Percentiles rank a stretch among this genome's conserved stretches.
These are phyloP conservation scores for Drosophila prostipennis DNA, from an alignment of 2,888 invertebrate genomes.

Conservation along the genomic window DNA sequence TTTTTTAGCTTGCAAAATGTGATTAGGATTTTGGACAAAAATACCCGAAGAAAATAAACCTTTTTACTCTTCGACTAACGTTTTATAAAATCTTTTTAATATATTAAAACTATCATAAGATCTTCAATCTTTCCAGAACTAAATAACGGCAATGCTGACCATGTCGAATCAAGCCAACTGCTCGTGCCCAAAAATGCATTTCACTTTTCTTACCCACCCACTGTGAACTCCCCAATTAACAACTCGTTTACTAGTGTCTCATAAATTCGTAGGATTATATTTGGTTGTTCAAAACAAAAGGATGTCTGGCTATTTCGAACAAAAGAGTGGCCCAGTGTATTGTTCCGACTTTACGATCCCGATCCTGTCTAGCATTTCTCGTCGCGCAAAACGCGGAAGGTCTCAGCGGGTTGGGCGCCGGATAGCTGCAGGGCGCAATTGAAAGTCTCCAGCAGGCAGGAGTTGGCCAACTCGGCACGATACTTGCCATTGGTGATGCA, in stretches of 20 bases:
- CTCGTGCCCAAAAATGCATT: conserved; percentile 2
- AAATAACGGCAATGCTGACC: not conserved
- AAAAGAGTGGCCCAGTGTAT: conserved; percentile 18
- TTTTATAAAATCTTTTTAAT: too few relatives aligned
- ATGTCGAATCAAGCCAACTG: conserved; percentile 8
- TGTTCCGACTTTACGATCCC: conserved; percentile 21
- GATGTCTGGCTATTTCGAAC: conserved; percentile 10
- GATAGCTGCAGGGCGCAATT: conserved; percentile 70
- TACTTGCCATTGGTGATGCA: conserved; percentile 80
- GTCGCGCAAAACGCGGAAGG: conserved; percentile 58
- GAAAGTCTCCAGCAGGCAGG: conserved; percentile 67
- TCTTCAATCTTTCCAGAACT: too few relatives aligned
- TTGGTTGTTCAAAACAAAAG: conserved; percentile 11
- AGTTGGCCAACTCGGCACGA: conserved; percentile 72
- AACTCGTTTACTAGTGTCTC: conserved; percentile 29
- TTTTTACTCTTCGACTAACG: too few relatives aligned
- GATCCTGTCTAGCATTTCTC: conserved; percentile 46
- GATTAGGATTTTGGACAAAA: too few relatives aligned
- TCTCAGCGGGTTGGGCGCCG: conserved; percentile 41
- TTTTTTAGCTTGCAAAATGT: too few relatives aligned
- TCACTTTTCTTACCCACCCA: conserved; percentile 31
- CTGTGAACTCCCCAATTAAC: conserved; percentile 31
- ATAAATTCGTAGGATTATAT: conserved; percentile 28
- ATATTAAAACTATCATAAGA: too few relatives aligned
- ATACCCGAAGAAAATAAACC: too few relatives aligned